These are phyloP conservation scores for Melanargia galathea DNA, from an alignment of 2,888 invertebrate species.

Conservation along the genomic window DNA sequence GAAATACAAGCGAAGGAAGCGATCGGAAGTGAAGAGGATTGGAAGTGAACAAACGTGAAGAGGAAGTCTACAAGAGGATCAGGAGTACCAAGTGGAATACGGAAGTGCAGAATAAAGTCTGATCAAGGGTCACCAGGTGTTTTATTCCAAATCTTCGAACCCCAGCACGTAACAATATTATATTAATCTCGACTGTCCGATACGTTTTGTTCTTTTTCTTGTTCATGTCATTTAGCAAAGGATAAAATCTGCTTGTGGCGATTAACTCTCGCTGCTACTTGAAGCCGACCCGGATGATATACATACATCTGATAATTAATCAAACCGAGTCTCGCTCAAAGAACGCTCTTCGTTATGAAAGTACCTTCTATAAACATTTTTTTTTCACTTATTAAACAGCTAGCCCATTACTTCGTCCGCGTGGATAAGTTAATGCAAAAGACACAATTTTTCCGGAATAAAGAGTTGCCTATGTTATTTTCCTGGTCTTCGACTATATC, in stretches of 20 bases:
- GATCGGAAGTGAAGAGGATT: too few relatives aligned
- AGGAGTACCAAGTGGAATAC: too few relatives aligned
- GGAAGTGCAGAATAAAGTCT: too few relatives aligned
- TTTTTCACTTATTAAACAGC: slow-evolving; percentile 1
- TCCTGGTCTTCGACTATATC: too few relatives aligned
- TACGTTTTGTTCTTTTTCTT: slow-evolving; percentile 19
- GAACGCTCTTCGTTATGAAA: slow-evolving; percentile 10
- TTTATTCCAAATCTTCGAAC: too few relatives aligned
- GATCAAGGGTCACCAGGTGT: too few relatives aligned
- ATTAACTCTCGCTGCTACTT: slow-evolving; percentile 21
- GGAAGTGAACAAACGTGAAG: too few relatives aligned
- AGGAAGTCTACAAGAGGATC: too few relatives aligned
- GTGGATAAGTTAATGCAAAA: background rate
- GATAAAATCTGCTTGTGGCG: slow-evolving; percentile 16
- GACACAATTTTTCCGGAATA: slow-evolving; percentile 12
- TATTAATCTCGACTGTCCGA: background rate
- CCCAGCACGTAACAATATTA: too few relatives aligned
- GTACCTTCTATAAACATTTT: slow-evolving; percentile 10
- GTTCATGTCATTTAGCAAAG: slow-evolving; percentile 17
- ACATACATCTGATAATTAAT: slow-evolving; percentile 39
- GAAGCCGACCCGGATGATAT: slow-evolving; percentile 30
- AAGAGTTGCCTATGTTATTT: too few relatives aligned
- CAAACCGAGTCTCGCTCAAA: slow-evolving; percentile 26
- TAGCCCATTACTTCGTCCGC: background rate
- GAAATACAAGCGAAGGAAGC: too few relatives aligned